phyloP scores from a whole-genome alignment of 1,140 invertebrate species.

The Heliconius hermathena region DNA sequence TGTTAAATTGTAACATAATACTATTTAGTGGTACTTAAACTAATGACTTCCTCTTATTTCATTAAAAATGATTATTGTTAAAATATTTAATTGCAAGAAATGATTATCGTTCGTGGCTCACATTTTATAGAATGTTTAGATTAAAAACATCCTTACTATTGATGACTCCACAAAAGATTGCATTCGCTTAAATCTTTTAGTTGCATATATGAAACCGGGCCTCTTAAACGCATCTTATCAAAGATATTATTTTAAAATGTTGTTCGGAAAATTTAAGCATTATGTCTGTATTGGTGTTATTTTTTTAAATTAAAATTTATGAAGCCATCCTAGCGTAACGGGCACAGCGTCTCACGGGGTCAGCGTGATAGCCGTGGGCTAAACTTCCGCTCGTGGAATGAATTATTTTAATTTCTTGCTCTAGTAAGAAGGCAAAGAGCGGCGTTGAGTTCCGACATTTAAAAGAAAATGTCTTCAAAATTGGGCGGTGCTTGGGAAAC shows the following conservation, averaged over 20 bases:
- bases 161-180: background rate
- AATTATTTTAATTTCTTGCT: too few species aligned
- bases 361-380: too few species aligned
- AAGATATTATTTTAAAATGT: background rate
- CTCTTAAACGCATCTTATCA: background rate
- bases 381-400: too few species aligned
- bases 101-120: background rate
- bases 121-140: background rate
- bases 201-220: background rate
- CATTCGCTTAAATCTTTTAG: background rate
- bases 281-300: background rate
- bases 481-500: too few species aligned
- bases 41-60: background rate
- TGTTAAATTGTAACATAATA: background rate
- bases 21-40: background rate
- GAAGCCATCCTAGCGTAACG: too few species aligned
- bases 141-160: background rate
- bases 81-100: background rate
- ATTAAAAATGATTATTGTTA: background rate
- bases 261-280: background rate
- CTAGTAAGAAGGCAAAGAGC: too few species aligned
- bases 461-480: too few species aligned
- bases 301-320: background rate
- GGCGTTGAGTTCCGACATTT: too few species aligned
- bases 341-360: too few species aligned